Evolutionary conservation across 1,140 invertebrate genomes (phyloP).

Genomic region (Rhopalosiphum padi): DNA sequence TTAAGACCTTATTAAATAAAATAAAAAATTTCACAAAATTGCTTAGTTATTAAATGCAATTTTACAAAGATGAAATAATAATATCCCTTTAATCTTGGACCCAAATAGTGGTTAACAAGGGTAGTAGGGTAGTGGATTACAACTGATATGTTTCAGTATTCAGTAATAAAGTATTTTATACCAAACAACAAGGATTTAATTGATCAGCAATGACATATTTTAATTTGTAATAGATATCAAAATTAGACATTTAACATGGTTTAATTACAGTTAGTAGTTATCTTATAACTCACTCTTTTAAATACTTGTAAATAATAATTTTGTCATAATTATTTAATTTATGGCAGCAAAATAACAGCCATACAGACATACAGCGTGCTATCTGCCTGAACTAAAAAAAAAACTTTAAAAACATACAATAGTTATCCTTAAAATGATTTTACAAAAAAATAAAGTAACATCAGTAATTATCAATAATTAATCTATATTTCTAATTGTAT

Average conservation of each 20-base stretch:
- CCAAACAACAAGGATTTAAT: background rate
- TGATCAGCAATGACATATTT: background rate
- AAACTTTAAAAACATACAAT: background rate
- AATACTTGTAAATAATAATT: background rate
- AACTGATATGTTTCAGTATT: background rate
- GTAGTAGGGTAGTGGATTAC: background rate
- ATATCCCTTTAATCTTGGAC: background rate
- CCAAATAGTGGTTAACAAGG: background rate
- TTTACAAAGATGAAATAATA: background rate
- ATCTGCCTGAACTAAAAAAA: background rate
- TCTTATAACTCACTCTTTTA: background rate
- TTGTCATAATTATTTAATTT: background rate
- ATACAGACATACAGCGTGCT: background rate
- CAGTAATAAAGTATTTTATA: background rate
- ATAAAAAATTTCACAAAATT: background rate
- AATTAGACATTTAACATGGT: background rate
- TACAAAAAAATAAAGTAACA: background rate
- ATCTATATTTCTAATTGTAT: background rate
- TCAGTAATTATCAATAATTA: background rate
- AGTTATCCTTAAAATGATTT: background rate
- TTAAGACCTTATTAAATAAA: background rate
- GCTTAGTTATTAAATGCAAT: background rate
- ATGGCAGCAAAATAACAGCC: background rate
- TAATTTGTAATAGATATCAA: background rate
- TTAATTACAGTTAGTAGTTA: background rate